phyloP scores from a whole-genome alignment of 1,140 invertebrate genomes.

The Apocrypta bakeri region DNA sequence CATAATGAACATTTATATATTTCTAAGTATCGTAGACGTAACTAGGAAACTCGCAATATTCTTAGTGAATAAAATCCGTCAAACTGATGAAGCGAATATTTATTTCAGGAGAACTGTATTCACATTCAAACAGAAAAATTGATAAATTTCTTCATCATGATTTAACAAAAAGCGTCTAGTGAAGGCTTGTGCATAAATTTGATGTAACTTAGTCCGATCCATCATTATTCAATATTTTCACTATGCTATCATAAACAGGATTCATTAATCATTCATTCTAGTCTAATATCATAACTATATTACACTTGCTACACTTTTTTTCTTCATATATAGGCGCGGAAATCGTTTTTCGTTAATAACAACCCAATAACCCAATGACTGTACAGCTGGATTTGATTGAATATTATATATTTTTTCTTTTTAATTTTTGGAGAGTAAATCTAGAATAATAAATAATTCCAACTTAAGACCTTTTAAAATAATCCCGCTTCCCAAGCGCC shows the following conservation, averaged over 20 bases:
- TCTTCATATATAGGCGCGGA: no score
- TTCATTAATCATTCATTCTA: slow-evolving; percentile 32
- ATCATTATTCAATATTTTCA: slow-evolving; percentile 38
- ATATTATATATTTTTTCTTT: not conserved
- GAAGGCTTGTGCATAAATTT: slow-evolving; percentile 18
- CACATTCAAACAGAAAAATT: slow-evolving; percentile 16
- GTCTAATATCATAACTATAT: not conserved
- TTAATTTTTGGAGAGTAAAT: not conserved
- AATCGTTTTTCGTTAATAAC: no score
- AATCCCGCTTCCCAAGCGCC: not conserved
- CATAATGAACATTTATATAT: not conserved
- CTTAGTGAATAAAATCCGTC: not conserved
- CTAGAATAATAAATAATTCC: not conserved
- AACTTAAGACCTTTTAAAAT: not conserved
- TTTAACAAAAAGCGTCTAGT: slow-evolving; percentile 14
- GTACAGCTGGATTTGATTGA: not conserved
- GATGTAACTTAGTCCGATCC: slow-evolving; percentile 19
- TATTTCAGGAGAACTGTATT: not conserved
- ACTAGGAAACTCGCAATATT: not conserved
- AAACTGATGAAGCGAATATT: not conserved
- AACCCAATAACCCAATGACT: no score
- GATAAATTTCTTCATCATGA: slow-evolving; percentile 9
- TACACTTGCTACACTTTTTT: not conserved
- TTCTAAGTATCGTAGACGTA: not conserved
- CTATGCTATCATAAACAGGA: slow-evolving; percentile 4